Evolutionary conservation across 2,113 vertebrate species (phyloP).

Genomic region (Onychorhynchus coronatus): DNA sequence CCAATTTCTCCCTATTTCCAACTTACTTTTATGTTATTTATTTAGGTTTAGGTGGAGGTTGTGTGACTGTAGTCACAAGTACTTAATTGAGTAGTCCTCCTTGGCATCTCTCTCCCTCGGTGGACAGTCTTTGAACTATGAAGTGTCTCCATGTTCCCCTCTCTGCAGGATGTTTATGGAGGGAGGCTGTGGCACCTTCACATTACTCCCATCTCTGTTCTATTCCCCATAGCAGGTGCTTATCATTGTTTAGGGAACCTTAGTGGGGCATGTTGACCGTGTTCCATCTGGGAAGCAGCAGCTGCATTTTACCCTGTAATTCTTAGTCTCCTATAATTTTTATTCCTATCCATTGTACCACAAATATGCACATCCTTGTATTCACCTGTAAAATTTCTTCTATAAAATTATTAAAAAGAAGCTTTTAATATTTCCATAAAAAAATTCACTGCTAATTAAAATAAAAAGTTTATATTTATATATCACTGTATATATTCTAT

Average conservation of each 20-base stretch:
- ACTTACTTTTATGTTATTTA: neutral
- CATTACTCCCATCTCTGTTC: neutral
- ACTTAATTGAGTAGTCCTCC: neutral
- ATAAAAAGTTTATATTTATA: neutral
- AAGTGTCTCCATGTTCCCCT: neutral
- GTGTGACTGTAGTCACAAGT: neutral
- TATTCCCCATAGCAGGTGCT: neutral
- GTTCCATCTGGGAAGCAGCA: neutral
- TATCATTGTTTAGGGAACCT: neutral
- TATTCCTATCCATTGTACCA: neutral
- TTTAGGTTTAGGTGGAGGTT: neutral
- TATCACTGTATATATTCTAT: neutral
- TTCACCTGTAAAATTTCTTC: neutral
- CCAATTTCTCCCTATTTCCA: neutral
- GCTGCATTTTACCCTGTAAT: neutral
- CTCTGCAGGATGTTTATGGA: neutral
- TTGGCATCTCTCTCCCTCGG: neutral
- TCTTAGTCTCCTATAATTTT: neutral
- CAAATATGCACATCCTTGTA: neutral
- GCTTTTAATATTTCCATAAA: neutral
- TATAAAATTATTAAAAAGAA: neutral
- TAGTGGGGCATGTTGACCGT: neutral
- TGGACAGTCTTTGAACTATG: neutral
- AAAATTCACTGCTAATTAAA: neutral
- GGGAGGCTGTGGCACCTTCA: neutral